Conservation (phyloP, 2,888 invertebrate genomes). For the Dryococelus australis region DNA sequence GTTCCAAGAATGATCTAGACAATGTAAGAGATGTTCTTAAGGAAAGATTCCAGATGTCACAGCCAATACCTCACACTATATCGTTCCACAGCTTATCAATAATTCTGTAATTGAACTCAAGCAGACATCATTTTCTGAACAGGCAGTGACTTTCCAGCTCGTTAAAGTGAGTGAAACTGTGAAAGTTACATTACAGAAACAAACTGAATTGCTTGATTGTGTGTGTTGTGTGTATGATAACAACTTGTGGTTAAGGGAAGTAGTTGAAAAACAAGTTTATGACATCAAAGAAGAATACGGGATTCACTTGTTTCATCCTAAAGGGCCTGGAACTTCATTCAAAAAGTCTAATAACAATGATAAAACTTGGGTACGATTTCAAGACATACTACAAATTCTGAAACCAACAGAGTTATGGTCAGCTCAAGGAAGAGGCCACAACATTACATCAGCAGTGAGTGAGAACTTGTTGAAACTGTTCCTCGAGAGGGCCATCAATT, state of each 20-base stretch:
- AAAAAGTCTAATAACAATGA: too few species aligned
- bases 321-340: neutral
- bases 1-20: neutral
- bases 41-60: neutral
- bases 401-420: neutral
- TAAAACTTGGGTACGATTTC: too few species aligned
- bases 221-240: neutral
- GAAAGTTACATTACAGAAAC: neutral
- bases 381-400: neutral
- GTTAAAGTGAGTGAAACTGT: neutral
- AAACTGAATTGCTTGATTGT: neutral
- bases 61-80: neutral
- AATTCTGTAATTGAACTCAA: neutral
- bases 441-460: neutral
- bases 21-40: neutral
- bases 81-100: neutral
- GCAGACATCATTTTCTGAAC: neutral
- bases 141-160: neutral
- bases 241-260: neutral
- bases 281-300: neutral
- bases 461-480: neutral
- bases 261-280: neutral
- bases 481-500: neutral
- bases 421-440: neutral
- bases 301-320: neutral